Evolutionary conservation across 2,888 invertebrate genomes (phyloP), one percentile per base, ranked within the genome.

Genomic region (Hymenopus coronatus): DNA sequence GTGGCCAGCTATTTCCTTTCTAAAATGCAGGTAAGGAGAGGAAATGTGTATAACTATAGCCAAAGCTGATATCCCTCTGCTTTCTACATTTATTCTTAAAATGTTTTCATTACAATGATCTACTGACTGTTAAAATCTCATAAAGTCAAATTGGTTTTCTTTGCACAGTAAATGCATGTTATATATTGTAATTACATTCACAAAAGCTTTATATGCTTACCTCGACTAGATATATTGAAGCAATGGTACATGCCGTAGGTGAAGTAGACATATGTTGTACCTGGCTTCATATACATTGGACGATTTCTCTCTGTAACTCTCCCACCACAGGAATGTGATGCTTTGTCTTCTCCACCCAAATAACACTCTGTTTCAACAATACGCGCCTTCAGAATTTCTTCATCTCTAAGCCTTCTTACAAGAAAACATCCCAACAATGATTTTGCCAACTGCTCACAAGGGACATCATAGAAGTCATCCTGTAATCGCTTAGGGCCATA

Each of bases 311-410:
- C 93, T 0, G 97, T 96, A 90, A 94, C 92, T 92, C 94, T 95
- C 4, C 94, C 93, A 33, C 93, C 92, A 92, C 94, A 96, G 0
- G 96, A 95, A 91, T 96, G 95, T 0, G 96, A 96, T 25, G 96
- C 96, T 92, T 94, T 95, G 92, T 97, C 96, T 89, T 95, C 94
- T 30, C 93, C 93, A 20, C 96, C 97, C 28, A 95, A 93, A 92
- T 97, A 97, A 89, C 96, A 95, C 93, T 97, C 97, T 0, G 96
- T 96, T 93, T 97, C 97, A 1, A 97, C 96, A 91, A 97, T 96
- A 91, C 93, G 93, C 27, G 96, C 96, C 92, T 94, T 94, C 30
- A 96, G 90, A 84, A 95, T 91, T 85, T 93, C 92, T 25, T 94
- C 94, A 91, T 94, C 93, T 25, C 94, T 93, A 85, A 95, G 91